These are phyloP conservation scores for Bufo gargarizans DNA, from an alignment of 2,113 vertebrate genomes.

Conservation along the genomic window DNA sequence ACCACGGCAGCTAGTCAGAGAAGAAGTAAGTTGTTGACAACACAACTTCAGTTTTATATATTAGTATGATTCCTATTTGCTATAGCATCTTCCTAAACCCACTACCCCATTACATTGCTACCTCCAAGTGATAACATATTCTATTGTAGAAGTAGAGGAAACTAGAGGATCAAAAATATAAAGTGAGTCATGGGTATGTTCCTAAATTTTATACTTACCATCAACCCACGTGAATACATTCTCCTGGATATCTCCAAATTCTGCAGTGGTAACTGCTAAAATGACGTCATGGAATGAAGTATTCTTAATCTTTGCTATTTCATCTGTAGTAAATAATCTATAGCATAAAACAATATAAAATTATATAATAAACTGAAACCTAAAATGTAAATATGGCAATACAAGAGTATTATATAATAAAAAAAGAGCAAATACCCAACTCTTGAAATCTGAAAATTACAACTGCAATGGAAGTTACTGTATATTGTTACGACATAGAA, in stretches of 20 bases:
- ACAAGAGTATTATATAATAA: not conserved
- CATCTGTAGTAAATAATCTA: constrained; percentile 81
- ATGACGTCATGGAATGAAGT: constrained; percentile 77
- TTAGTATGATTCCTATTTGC: no score
- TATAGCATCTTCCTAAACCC: no score
- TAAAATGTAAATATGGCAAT: not conserved
- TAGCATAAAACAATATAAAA: not conserved
- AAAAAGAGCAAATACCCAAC: no score
- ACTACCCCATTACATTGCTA: no score
- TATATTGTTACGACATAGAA: not conserved
- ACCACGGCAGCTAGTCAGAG: no score
- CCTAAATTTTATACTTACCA: constrained; percentile 69
- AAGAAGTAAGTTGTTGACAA: no score
- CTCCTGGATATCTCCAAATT: constrained; percentile 71
- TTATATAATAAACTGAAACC: not conserved
- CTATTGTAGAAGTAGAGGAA: not conserved
- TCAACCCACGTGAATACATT: constrained; percentile 79
- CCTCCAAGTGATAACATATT: no score
- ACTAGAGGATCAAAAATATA: not conserved
- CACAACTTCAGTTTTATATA: no score
- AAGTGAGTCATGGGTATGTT: not conserved
- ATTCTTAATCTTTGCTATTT: constrained; percentile 74
- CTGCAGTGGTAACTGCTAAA: constrained; percentile 69
- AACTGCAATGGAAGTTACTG: not conserved
- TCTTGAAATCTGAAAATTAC: no score